phyloP scores from a whole-genome alignment of 2,113 vertebrate genomes.

The Rhinolophus ferrumequinum region DNA sequence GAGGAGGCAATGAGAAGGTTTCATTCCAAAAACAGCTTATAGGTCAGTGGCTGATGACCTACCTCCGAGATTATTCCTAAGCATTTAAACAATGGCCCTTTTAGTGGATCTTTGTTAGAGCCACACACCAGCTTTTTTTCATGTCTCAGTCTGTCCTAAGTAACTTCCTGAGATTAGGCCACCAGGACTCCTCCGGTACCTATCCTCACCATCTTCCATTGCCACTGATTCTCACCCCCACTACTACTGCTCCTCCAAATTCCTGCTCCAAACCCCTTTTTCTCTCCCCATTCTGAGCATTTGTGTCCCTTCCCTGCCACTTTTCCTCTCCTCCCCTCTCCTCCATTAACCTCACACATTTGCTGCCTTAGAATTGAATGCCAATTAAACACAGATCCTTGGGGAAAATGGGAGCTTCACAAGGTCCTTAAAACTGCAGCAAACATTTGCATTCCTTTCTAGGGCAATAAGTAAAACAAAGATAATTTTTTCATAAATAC shows the following conservation, averaged over 20 bases:
- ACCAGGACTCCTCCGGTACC: background rate
- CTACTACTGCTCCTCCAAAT: background rate
- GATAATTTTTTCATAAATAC: background rate
- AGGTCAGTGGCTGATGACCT: background rate
- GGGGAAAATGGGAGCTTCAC: background rate
- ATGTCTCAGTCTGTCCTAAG: background rate
- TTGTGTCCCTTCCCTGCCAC: background rate
- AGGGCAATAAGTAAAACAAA: background rate
- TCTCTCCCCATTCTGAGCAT: background rate
- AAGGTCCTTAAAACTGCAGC: background rate
- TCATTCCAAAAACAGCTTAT: background rate
- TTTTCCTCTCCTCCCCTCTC: background rate
- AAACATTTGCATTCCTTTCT: background rate
- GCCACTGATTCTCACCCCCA: background rate
- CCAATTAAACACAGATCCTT: background rate
- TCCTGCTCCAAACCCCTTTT: background rate
- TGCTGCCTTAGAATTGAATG: background rate
- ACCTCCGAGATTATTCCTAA: background rate
- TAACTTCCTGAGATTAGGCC: background rate
- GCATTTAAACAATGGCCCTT: background rate
- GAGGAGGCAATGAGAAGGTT: background rate
- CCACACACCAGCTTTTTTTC: background rate
- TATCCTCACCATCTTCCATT: background rate
- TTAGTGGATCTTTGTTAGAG: background rate
- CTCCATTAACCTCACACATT: background rate